Percentiles rank a stretch among this genome's conserved stretches.
Evolutionary conservation across 2,113 vertebrate species (phyloP).

Genomic region (Eretmochelys imbricata): DNA sequence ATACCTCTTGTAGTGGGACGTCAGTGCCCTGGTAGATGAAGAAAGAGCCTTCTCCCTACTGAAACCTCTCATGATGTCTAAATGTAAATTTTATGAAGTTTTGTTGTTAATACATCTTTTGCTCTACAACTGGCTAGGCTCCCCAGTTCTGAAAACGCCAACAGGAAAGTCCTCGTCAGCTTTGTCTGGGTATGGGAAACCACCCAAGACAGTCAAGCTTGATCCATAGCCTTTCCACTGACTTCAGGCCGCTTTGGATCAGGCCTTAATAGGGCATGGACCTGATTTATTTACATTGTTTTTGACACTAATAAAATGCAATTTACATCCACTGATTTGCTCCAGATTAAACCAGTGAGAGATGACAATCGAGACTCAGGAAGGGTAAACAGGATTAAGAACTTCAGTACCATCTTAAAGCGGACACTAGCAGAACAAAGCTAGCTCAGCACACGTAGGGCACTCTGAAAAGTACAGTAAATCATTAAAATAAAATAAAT

Average conservation of each 20-base stretch:
- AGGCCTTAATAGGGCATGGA: neutral
- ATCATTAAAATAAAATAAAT: neutral
- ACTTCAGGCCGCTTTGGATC: neutral
- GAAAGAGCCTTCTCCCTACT: neutral
- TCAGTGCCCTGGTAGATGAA: neutral
- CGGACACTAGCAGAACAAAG: neutral
- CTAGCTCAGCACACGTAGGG: neutral
- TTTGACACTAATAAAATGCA: too few species aligned
- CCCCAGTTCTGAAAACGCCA: neutral
- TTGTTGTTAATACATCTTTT: accelerated
- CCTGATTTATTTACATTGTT: neutral
- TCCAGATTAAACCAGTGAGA: neutral
- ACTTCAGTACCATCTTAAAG: neutral
- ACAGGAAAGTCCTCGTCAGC: neutral
- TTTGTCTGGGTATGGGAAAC: neutral
- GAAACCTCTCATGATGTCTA: neutral
- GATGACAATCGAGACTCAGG: too few species aligned
- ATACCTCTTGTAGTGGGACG: neutral
- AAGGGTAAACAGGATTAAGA: neutral
- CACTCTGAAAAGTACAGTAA: neutral
- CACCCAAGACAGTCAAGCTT: neutral
- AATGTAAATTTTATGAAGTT: neutral
- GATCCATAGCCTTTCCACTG: neutral
- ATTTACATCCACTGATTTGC: neutral
- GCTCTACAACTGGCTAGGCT: neutral